Evolutionary conservation across 2,113 vertebrate species (phyloP), one percentile per base, ranked within the genome.

Genomic region (Leptodactylus fuscus): DNA sequence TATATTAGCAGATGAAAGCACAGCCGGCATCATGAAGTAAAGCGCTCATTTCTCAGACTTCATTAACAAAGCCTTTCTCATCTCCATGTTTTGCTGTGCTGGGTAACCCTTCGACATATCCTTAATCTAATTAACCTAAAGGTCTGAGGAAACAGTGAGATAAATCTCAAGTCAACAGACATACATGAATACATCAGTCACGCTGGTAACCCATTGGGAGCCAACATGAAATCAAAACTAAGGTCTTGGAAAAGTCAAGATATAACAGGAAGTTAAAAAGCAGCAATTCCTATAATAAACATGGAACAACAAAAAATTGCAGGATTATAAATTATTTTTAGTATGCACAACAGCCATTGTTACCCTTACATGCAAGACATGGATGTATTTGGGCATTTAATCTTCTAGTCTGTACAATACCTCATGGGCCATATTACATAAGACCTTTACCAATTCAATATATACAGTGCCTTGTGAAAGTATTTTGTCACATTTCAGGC

Each of bases 11-110:
- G 16, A 62, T 29, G 2, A 12, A 38, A 3, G 2, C 22, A 41
- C 46, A 48, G 46, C 11, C 5, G 9, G 38, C 32, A 78, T 1
- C 12, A 67, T 67, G 18, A 34, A 67, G 32, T 53, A 77, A 15
- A 55, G 20, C 22, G 16, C 48, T 36, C n/a, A 12, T 58, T 78
- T 36, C 46, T 51, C 27, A 2, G 29, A 22, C 27, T 77, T 77
- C 20, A 77, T 77, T 77, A 77, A 49, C 71, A 51, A 78, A 78
- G 49, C 75, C 51, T 32, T n/a, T 79, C 76, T 24, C 32, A 24
- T 79, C 34, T 16, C 34, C 11, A 7, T 38, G 55, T 79, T 60
- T 60, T 79, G 76, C 53, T 79, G 51, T 41, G 76, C 34, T 58
- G 53, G 53, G 34, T 38, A 60, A 55, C 51, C 34, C 13, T 24